Base-by-base conservation (phyloP, 2,113 vertebrate species). In the Cottus gobio region DNA sequence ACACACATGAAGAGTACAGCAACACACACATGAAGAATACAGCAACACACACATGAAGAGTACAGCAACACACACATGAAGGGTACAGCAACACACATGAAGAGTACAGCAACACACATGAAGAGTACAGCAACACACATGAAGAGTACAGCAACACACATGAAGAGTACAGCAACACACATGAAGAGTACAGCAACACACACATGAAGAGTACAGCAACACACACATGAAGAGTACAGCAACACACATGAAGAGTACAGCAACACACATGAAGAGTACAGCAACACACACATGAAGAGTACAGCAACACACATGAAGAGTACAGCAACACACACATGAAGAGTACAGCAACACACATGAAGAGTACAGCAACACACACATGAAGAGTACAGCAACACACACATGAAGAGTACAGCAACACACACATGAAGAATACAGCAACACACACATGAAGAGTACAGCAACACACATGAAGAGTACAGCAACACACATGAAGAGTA, bases 251-350 rank as follows among this genome's bases (percentile, higher is more conserved):
- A 37, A 63, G 63, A 57, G 31, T 24, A 75, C 42, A 56, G 39
- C 48, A 18, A 26, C 57, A 24, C 75, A 67, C 63, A 56, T 42
- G 75, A n/a, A n/a, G n/a, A n/a, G n/a, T n/a, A n/a, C n/a, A n/a
- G n/a, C 28, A 63, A 48, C 16, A 31, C 5, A 74, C 56, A 72
- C 63, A 71, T 26, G 15, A 37, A 63, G 63, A 57, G 31, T 24
- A 75, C 42, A 56, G 39, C 48, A 18, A 26, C 57, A 24, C 75
- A 67, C 63, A 56, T 42, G 75, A n/a, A n/a, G n/a, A n/a, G n/a
- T n/a, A n/a, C n/a, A n/a, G n/a, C 28, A 63, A 48, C 16, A 31
- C 5, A 74, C 56, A 72, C 63, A 71, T 26, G 15, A 37, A 63
- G 63, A 57, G 31, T 24, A 75, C 42, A 56, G 39, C 48, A 18